Conservation (phyloP, 2,797 vertebrate genomes). For the Cossypha caffra region DNA sequence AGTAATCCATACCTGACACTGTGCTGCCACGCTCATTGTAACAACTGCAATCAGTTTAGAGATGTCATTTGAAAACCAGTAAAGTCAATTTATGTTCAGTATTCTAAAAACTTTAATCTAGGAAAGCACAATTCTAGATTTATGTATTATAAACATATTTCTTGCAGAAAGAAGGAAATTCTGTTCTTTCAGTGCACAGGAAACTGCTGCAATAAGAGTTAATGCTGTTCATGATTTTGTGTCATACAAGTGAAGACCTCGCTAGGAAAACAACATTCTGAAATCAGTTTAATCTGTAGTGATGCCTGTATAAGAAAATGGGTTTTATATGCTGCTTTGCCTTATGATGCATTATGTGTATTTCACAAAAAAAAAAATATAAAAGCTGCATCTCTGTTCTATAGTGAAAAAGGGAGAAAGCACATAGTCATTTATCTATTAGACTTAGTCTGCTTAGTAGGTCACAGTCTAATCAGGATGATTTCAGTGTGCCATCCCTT, state of each 20-base stretch:
- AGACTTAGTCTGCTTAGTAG: not conserved
- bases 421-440: not conserved
- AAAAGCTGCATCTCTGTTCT: not conserved
- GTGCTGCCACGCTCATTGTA: not conserved
- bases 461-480: not conserved
- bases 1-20: not conserved
- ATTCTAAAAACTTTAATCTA: not conserved
- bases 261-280: not conserved
- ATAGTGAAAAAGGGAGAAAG: not conserved
- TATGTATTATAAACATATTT: not conserved
- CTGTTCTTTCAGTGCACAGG: not conserved
- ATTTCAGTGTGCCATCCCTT: not conserved
- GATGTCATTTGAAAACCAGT: not conserved
- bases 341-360: not conserved
- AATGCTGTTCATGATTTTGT: not conserved
- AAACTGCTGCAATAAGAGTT: not conserved
- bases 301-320: not conserved
- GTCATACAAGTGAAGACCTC: not conserved
- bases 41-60: not conserved
- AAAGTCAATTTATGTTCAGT: not conserved
- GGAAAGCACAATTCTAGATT: not conserved
- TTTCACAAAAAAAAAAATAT: not conserved
- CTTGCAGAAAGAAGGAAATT: not conserved
- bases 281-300: not conserved
- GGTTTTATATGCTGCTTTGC: not conserved